phyloP scores from a whole-genome alignment of 2,113 vertebrate species.

The Gymnobelideus leadbeateri region DNA sequence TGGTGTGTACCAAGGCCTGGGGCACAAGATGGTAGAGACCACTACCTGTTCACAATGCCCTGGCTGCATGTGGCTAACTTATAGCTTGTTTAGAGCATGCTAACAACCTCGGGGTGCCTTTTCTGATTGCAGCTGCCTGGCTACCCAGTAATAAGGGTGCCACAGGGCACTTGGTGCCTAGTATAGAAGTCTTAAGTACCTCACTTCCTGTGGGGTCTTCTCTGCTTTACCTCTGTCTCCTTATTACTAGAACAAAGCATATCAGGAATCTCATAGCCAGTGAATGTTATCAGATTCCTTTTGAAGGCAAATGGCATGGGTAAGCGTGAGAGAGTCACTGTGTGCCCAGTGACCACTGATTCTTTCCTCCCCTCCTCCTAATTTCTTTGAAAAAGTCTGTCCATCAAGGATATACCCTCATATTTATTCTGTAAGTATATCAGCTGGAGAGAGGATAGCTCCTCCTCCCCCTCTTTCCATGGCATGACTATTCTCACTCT shows the following conservation, averaged over 20 bases:
- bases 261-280: not conserved
- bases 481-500: not conserved
- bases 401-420: not conserved
- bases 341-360: not conserved
- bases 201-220: not conserved
- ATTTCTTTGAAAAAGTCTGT: not conserved
- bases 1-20: not conserved
- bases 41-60: not conserved
- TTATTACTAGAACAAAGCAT: not conserved
- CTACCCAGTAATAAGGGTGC: not conserved
- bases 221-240: not conserved
- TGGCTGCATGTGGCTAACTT: not conserved
- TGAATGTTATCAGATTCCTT: not conserved
- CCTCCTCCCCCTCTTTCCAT: not conserved
- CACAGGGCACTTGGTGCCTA: not conserved
- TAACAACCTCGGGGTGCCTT: not conserved
- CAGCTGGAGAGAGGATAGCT: not conserved
- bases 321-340: not conserved
- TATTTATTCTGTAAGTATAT: not conserved
- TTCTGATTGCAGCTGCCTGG: not conserved
- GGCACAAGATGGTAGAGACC: not conserved
- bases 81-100: not conserved
- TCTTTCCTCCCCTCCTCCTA: not conserved
- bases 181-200: not conserved
- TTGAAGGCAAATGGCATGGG: not conserved